Conservation (phyloP, 2,113 vertebrate species). For the Symphodus melops region DNA sequence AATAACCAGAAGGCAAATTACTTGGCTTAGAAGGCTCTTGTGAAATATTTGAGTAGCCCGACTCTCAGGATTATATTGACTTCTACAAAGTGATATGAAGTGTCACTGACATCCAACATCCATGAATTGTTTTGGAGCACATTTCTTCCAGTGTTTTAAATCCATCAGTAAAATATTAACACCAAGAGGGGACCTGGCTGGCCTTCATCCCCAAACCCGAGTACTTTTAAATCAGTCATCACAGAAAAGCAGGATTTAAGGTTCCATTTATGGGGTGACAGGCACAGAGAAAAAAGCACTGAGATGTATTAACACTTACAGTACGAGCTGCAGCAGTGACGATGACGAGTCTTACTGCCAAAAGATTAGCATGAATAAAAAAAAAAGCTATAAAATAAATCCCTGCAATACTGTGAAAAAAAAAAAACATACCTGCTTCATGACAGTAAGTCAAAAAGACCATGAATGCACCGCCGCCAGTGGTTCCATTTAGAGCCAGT, state of each 20-base stretch:
- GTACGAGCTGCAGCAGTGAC: not conserved
- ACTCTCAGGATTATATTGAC: not conserved
- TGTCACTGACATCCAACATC: not conserved
- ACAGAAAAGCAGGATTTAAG: slow-evolving; percentile 1
- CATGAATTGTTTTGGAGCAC: not conserved
- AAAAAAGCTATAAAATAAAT: not conserved
- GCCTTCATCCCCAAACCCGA: not conserved
- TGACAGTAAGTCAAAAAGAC: not conserved
- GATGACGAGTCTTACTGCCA: slow-evolving; percentile 1
- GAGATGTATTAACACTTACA: not conserved
- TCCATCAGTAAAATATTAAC: not conserved
- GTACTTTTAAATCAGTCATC: not conserved
- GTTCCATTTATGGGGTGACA: not conserved
- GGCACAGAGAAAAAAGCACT: not conserved
- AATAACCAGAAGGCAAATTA: not conserved
- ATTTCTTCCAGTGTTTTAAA: not conserved
- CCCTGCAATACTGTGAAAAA: not conserved
- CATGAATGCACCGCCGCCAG: not conserved
- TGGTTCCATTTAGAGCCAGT: not conserved
- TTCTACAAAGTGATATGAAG: not conserved
- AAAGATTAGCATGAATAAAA: slow-evolving; percentile 23
- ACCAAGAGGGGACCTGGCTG: not conserved
- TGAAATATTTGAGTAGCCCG: not conserved
- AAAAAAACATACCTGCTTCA: not conserved
- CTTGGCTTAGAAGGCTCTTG: not conserved